Evolutionary conservation across 2,888 invertebrate genomes (phyloP), one percentile per base, ranked within the genome.

Genomic region (Bibio marci): DNA sequence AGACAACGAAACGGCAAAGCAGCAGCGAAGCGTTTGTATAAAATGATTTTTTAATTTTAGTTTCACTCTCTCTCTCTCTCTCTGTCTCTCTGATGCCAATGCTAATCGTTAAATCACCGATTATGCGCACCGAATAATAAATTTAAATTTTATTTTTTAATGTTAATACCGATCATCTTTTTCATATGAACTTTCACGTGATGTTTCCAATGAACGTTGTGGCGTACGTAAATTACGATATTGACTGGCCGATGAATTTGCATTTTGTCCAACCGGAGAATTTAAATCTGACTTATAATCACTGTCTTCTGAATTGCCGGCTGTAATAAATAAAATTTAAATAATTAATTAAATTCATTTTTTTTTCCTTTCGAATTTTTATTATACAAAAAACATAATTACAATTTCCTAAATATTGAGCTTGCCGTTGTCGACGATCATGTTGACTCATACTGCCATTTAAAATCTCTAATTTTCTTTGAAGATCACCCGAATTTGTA

Each of bases 261-360:
- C 76, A 58, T 87, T 86, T 58, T 83, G 83, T 44, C 78, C 79
- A 53, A 85, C 76, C 22, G 48, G 92, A 67, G 83, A 92, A 69
- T 91, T 92, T 54, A 92, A 76, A 65, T 94, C 94, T 45, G 88
- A 88, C 45, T 92, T 94, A 66, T 94, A 94, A 67, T 94, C 94
- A 51, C 90, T 90, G 64, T 94, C 92, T 65, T 94, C 94, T 37
- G 91, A 91, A 62, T 91, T 85, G 43, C 91, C 88, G 60, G 88
- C 88, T 86, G 13, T 18, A 35, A 37, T 15, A 30, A 31, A 14
- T 3, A 37, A 18, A 22, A 12, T 10, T 10, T 26, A 5, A 14
- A 17, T 32, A 15, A 34, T 13, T 10, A 14, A 17, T 28, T 8
- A n/a, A 28, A 8, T 28, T 28, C 13, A 28, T 8, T 28, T 28